phyloP scores from a whole-genome alignment of 1,140 invertebrate genomes.

The Conus betulinus region DNA sequence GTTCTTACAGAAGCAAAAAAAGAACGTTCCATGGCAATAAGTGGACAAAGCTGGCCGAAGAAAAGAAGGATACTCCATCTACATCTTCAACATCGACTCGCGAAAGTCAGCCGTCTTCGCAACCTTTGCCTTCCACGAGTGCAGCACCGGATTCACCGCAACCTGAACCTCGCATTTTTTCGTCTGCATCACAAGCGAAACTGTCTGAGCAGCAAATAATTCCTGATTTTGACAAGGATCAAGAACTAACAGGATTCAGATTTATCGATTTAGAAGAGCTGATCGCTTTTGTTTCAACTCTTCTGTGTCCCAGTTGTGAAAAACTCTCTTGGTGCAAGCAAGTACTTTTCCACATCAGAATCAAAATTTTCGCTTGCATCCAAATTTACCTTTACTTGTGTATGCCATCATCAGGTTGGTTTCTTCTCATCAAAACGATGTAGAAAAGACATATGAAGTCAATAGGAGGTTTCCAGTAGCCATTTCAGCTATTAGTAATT shows the following conservation, averaged over 20 bases:
- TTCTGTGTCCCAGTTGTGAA: background rate
- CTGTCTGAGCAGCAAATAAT: too few relatives aligned
- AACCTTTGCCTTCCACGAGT: too few relatives aligned
- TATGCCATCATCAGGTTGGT: background rate
- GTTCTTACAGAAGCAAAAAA: too few relatives aligned
- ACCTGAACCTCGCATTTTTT: too few relatives aligned
- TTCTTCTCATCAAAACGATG: background rate
- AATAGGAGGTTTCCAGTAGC: background rate
- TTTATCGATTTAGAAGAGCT: background rate
- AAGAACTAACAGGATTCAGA: background rate
- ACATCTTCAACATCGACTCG: too few relatives aligned
- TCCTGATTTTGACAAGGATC: background rate
- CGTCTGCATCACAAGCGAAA: too few relatives aligned
- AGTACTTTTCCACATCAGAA: background rate
- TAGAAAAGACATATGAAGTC: background rate
- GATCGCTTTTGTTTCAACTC: background rate
- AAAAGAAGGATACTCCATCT: too few relatives aligned
- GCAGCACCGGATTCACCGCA: too few relatives aligned
- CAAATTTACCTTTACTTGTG: background rate
- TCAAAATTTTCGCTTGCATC: background rate
- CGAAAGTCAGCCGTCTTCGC: too few relatives aligned
- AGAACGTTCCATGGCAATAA: too few relatives aligned
- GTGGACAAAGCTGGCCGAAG: too few relatives aligned
- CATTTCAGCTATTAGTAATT: background rate
- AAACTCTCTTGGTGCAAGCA: background rate